These are phyloP conservation scores for Tenodera sinensis DNA, from an alignment of 2,888 invertebrate species.

Conservation along the genomic window DNA sequence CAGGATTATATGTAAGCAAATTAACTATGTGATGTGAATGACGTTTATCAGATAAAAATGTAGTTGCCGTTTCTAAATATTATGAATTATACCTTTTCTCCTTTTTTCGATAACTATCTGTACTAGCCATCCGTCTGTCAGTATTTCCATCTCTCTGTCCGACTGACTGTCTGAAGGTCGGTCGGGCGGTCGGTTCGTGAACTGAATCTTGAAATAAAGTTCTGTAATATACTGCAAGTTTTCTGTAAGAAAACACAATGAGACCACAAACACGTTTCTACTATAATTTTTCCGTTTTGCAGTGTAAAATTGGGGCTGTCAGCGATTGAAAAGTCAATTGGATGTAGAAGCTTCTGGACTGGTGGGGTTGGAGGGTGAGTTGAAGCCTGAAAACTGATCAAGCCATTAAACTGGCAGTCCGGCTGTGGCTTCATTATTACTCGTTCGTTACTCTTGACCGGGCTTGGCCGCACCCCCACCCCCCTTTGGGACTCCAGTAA, in stretches of 20 bases:
- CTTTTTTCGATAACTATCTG: no score
- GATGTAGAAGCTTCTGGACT: background rate
- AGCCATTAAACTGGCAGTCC: background rate
- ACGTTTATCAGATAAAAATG: no score
- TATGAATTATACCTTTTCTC: no score
- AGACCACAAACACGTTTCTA: background rate
- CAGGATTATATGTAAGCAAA: no score
- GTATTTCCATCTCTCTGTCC: no score
- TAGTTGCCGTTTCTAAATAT: no score
- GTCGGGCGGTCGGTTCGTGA: no score
- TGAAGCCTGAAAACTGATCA: background rate
- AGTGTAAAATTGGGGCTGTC: background rate
- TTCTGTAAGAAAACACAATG: background rate
- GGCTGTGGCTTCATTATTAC: background rate
- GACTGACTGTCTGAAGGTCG: no score
- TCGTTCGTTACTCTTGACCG: background rate
- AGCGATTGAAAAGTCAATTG: slow-evolving; percentile 1
- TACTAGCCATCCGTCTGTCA: no score
- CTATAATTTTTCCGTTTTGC: background rate
- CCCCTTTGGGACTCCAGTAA: background rate
- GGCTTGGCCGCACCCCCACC: background rate
- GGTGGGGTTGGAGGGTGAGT: background rate
- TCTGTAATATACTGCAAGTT: background rate
- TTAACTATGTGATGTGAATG: no score
- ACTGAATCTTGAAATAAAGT: background rate